These are phyloP conservation scores for Channa maculata DNA, from an alignment of 2,113 vertebrate species.

Conservation along the genomic window DNA sequence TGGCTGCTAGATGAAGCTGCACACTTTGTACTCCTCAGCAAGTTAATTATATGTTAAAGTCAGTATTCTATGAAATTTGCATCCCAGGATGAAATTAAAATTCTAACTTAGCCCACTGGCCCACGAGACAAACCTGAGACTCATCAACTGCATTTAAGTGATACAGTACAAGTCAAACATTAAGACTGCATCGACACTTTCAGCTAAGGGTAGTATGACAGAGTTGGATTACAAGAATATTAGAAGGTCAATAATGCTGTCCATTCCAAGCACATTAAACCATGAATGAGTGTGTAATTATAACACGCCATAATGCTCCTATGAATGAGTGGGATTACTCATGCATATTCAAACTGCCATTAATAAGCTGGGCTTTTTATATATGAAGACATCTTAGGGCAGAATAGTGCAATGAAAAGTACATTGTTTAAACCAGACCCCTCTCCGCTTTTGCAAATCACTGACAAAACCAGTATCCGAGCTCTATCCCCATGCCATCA, in stretches of 20 bases:
- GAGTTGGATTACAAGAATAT: slow-evolving; percentile 32
- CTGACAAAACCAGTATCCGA: slow-evolving; percentile 46
- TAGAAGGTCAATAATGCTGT: slow-evolving; percentile 34
- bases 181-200: neutral
- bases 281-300: slow-evolving; percentile 69
- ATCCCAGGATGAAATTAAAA: neutral
- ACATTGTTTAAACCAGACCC: slow-evolving; percentile 56
- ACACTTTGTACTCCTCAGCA: neutral
- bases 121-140: too few species aligned
- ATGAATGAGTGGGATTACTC: slow-evolving; percentile 61
- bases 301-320: slow-evolving; percentile 47
- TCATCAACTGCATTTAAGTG: neutral
- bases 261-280: slow-evolving; percentile 58
- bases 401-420: slow-evolving; percentile 45
- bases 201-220: neutral
- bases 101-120: too few species aligned
- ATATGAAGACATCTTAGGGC: slow-evolving; percentile 66
- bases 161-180: slow-evolving; percentile 8
- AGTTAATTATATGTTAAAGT: neutral
- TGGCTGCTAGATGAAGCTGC: neutral
- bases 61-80: neutral
- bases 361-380: slow-evolving; percentile 66
- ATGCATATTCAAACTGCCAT: slow-evolving; percentile 56
- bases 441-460: slow-evolving; percentile 57
- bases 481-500: slow-evolving; percentile 51